These are phyloP conservation scores for Meta bourneti DNA, from an alignment of 2,888 invertebrate species.

Conservation along the genomic window DNA sequence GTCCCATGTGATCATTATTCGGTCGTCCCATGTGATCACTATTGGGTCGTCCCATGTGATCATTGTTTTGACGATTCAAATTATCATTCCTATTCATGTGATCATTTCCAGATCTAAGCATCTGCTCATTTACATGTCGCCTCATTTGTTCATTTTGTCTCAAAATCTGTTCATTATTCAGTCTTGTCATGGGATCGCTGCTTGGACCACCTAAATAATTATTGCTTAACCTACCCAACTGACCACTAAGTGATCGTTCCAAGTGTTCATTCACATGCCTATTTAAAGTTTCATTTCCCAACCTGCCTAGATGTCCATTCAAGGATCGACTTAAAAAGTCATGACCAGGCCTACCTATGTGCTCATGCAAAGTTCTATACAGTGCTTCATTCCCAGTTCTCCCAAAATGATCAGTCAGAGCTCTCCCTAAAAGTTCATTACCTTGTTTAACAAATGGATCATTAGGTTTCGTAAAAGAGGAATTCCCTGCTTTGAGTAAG, in stretches of 20 bases:
- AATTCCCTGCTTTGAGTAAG: conserved; percentile 68
- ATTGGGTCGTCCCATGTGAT: conserved; percentile 58
- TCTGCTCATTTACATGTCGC: conserved; percentile 69
- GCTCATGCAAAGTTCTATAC: conserved; percentile 68
- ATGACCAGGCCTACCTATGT: conserved; percentile 72
- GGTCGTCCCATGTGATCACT: conserved; percentile 51
- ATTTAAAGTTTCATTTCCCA: conserved; percentile 61
- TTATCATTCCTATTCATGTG: conserved; percentile 62
- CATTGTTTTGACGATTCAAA: conserved; percentile 41
- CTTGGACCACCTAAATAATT: conserved; percentile 65
- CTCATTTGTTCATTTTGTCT: conserved; percentile 69
- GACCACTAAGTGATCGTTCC: conserved; percentile 66
- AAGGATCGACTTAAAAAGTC: conserved; percentile 66
- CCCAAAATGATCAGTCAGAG: conserved; percentile 69
- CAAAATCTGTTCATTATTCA: conserved; percentile 66
- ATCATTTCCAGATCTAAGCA: conserved; percentile 61
- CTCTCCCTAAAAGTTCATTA: conserved; percentile 71
- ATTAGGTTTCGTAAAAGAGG: conserved; percentile 66
- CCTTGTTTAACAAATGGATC: conserved; percentile 70
- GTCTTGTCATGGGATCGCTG: conserved; percentile 53
- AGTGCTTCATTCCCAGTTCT: conserved; percentile 71
- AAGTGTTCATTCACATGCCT: conserved; percentile 70
- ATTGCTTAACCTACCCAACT: conserved; percentile 69
- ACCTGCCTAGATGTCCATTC: conserved; percentile 70
- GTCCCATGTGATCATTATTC: conserved; percentile 37